These are phyloP conservation scores for Calameuta pallipes DNA, from an alignment of 2,888 invertebrate genomes.

Conservation along the genomic window DNA sequence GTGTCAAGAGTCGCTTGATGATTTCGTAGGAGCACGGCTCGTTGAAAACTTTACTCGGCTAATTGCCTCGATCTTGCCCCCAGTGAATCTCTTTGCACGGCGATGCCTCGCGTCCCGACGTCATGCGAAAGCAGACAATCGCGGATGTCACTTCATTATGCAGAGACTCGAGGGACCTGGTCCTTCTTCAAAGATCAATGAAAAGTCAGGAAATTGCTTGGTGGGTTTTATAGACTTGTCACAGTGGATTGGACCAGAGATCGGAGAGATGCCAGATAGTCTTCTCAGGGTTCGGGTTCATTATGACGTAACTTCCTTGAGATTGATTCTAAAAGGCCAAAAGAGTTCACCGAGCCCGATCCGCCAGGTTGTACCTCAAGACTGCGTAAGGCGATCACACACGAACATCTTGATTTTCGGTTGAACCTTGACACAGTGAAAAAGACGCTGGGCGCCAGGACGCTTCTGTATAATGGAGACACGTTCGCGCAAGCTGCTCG, in stretches of 20 bases:
- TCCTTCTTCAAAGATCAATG: background rate
- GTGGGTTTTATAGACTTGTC: background rate
- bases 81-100: background rate
- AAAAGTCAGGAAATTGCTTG: background rate
- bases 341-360: background rate
- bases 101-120: background rate
- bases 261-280: background rate
- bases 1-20: slow-evolving; percentile 47
- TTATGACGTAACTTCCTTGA: background rate
- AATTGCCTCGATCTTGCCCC: slow-evolving; percentile 34
- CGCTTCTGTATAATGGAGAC: slow-evolving; percentile 49
- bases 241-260: background rate
- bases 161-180: background rate
- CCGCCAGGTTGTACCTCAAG: background rate
- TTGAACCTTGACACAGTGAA: background rate
- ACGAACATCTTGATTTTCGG: background rate
- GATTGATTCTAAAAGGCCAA: background rate
- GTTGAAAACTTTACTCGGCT: slow-evolving; percentile 42
- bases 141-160: background rate
- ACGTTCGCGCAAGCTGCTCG: slow-evolving; percentile 54
- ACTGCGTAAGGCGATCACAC: background rate
- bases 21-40: slow-evolving; percentile 29
- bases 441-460: background rate
- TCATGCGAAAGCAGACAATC: background rate
- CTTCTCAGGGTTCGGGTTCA: background rate